These are phyloP conservation scores for Pachyseris speciosa DNA, from an alignment of 64 coral and sea anemone species.

Conservation along the genomic window DNA sequence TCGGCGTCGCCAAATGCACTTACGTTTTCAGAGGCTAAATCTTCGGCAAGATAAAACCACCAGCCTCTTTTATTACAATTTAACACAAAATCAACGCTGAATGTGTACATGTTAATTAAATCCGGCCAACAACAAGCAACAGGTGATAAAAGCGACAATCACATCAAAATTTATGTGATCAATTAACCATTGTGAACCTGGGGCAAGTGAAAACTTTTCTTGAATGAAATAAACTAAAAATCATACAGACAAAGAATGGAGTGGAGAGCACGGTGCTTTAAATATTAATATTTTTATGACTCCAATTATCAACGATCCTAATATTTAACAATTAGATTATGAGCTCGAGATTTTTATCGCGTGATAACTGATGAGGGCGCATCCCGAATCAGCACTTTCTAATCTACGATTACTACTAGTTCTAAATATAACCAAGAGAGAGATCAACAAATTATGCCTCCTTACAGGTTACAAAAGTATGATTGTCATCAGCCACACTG, in stretches of 20 bases:
- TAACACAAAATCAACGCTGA: neutral
- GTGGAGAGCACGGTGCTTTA: neutral
- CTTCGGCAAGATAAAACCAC: neutral
- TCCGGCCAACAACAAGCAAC: neutral
- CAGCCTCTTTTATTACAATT: neutral
- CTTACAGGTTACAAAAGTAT: neutral
- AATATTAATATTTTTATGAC: neutral
- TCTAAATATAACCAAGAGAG: too few species aligned
- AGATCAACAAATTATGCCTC: neutral
- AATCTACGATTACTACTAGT: too few species aligned
- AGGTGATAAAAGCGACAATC: slow-evolving; percentile 4
- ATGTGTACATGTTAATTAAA: slow-evolving; percentile 16
- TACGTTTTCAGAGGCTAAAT: neutral
- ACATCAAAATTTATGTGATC: neutral
- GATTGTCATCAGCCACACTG: too few species aligned
- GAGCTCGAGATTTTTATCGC: too few species aligned
- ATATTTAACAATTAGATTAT: too few species aligned
- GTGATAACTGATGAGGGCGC: too few species aligned
- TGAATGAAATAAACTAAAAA: neutral
- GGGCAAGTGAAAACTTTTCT: neutral
- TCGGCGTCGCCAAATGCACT: neutral
- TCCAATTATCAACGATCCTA: too few species aligned
- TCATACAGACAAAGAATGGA: neutral
- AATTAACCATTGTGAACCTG: neutral
- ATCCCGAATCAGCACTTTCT: too few species aligned